Base-by-base conservation (phyloP, 2,113 vertebrate genomes). In the Porphyrio hochstetteri region DNA sequence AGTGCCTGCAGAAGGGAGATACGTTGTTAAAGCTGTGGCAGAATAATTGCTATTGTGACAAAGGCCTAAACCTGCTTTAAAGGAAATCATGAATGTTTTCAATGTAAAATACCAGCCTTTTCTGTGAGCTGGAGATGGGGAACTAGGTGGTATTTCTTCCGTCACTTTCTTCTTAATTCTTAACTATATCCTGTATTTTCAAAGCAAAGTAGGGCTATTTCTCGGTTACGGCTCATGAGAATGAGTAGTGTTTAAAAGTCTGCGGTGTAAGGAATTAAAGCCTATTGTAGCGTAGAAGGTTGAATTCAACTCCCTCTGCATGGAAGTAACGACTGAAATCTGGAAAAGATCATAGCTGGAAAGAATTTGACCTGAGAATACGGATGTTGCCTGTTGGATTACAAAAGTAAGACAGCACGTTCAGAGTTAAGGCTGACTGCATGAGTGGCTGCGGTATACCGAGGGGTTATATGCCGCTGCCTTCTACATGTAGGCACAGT, bases 351-450 rank as follows among this genome's bases (percentile, higher is more conserved):
- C 64, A 38, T 56, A 84, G 36, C 38, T 44, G 48, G 63, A 61
- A 75, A 90, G 71, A 75, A 44, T 81, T 88, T 81, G 60, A 21
- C 80, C 69, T 46, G 83, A 72, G 71, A 85, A 82, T 36, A 38
- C 0, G 6, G 79, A 67, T 84, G 44, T 64, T 84, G 48, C 64
- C 69, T 68, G 46, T 40, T 88, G 61, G 60, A n/a, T 86, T 92
- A 55, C 57, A 59, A 38, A 77, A 90, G 90, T 28, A 65, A 44
- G 69, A 7, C 46, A 38, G 76, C 82, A 78, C 9, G 9, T n/a
- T 67, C 33, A 75, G 86, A 82, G 93, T 83, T 88, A 56, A 93
- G 76, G 90, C 79, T 81, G 79, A 64, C 38, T n/a, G 69, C 76
- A 42, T 36, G 33, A 83, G 48, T 64, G 92, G 42, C 76, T 88